Percentiles rank a stretch among this genome's conserved stretches.
Evolutionary conservation across 2,113 vertebrate species (phyloP).

Genomic region (Heterotilapia buettikoferi): DNA sequence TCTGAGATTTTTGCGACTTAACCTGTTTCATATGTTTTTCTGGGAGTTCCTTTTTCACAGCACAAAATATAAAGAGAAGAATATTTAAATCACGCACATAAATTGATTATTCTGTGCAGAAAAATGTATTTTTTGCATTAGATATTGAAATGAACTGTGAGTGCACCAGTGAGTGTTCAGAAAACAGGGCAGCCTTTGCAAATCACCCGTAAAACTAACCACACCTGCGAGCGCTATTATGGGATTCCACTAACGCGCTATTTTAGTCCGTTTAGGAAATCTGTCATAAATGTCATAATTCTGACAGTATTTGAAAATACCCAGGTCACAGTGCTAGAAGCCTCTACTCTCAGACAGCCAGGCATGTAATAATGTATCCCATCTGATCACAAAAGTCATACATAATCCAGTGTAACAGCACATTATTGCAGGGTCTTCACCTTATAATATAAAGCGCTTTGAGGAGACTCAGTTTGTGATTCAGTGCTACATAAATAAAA

Average conservation of each 20-base stretch:
- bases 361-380: not conserved
- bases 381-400: not conserved
- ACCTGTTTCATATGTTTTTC: not conserved
- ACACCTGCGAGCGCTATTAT: not conserved
- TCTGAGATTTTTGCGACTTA: not conserved
- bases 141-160: not conserved
- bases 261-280: not conserved
- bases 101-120: not conserved
- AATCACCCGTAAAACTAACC: not conserved
- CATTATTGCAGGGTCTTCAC: not conserved
- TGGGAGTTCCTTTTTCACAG: not conserved
- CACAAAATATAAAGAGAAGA: not conserved
- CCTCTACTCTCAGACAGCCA: not conserved
- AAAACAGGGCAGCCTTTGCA: not conserved
- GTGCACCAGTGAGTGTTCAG: not conserved
- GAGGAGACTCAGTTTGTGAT: not conserved
- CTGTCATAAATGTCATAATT: not conserved
- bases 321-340: not conserved
- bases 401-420: not conserved
- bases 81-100: accelerated
- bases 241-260: not conserved
- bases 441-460: not conserved
- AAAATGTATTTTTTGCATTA: not conserved
- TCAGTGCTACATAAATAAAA: not conserved
- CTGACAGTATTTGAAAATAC: not conserved